Conservation (phyloP, 92 coral and sea anemone genomes). For the Zoanthus gigantus region DNA sequence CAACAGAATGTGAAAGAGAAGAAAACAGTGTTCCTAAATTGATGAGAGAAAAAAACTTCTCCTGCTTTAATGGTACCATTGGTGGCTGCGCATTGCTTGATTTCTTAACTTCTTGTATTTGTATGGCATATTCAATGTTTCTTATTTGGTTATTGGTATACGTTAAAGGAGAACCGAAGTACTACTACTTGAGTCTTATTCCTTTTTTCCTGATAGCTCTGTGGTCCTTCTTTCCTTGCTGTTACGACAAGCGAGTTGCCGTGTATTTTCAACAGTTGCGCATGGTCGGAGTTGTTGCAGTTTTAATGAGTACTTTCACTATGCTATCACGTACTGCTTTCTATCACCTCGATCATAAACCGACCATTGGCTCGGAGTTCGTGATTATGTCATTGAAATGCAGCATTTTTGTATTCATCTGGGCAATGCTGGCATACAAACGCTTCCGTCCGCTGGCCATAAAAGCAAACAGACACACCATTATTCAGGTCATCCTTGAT, state of each 20-base stretch:
- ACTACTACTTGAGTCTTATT: slow-evolving; percentile 12
- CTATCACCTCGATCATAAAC: slow-evolving; percentile 39
- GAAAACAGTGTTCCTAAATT: neutral
- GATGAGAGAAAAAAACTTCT: neutral
- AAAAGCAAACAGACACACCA: slow-evolving; percentile 23
- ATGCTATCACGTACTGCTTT: slow-evolving; percentile 52
- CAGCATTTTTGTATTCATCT: slow-evolving; percentile 45
- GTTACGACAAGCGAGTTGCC: slow-evolving; percentile 41
- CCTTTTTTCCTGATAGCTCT: slow-evolving; percentile 36
- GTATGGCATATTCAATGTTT: slow-evolving; percentile 31
- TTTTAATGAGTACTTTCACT: slow-evolving; percentile 58
- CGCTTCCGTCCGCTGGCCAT: slow-evolving; percentile 30
- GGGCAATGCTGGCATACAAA: slow-evolving; percentile 39
- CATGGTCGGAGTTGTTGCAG: slow-evolving; percentile 27
- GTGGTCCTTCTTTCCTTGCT: slow-evolving; percentile 35
- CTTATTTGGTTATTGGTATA: slow-evolving; percentile 39
- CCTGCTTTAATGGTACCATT: slow-evolving; percentile 11
- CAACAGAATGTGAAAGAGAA: slow-evolving; percentile 9
- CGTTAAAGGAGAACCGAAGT: slow-evolving; percentile 12
- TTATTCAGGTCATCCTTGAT: slow-evolving; percentile 44
- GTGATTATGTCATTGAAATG: slow-evolving; percentile 41
- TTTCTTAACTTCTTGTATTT: slow-evolving; percentile 19
- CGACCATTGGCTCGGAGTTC: slow-evolving; percentile 35
- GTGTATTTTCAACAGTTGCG: slow-evolving; percentile 37
- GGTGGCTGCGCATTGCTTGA: slow-evolving; percentile 34